These are phyloP conservation scores for Dasyornis broadbenti DNA, from an alignment of 2,113 vertebrate species.

Conservation along the genomic window DNA sequence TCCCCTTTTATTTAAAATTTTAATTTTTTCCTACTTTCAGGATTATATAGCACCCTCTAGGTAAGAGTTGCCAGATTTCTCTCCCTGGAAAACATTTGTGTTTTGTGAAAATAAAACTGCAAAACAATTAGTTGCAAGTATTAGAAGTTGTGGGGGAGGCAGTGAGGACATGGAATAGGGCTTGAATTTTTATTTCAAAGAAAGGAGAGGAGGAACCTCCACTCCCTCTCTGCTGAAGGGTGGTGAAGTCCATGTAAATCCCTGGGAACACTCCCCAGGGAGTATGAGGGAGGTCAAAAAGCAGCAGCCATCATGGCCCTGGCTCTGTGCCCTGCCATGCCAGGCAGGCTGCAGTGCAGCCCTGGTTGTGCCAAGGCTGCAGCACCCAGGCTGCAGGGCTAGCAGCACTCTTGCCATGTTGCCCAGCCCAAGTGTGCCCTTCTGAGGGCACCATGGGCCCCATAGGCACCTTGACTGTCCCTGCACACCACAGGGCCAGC, in stretches of 20 bases:
- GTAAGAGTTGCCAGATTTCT: not conserved
- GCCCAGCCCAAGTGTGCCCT: accelerated
- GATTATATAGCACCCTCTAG: not conserved
- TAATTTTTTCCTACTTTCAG: not conserved
- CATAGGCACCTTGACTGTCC: accelerated
- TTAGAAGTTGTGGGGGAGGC: not conserved
- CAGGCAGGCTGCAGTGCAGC: not conserved
- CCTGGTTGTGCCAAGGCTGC: not conserved
- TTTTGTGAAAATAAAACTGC: not conserved
- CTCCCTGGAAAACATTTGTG: not conserved
- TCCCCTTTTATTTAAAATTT: not conserved
- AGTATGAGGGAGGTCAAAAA: not conserved
- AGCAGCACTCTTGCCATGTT: accelerated
- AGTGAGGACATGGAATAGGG: not conserved
- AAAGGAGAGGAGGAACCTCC: not conserved
- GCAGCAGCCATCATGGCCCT: not conserved
- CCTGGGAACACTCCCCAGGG: not conserved
- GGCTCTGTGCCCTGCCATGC: accelerated
- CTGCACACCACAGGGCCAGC: accelerated
- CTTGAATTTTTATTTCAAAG: not conserved
- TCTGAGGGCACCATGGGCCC: accelerated
- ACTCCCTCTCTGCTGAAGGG: not conserved
- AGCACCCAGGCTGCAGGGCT: not conserved
- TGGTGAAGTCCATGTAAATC: not conserved
- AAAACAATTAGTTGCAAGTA: not conserved